Percentiles rank a stretch among this genome's conserved stretches.
Conservation (phyloP, 2,113 vertebrate genomes). For the Saccopteryx bilineata region DNA sequence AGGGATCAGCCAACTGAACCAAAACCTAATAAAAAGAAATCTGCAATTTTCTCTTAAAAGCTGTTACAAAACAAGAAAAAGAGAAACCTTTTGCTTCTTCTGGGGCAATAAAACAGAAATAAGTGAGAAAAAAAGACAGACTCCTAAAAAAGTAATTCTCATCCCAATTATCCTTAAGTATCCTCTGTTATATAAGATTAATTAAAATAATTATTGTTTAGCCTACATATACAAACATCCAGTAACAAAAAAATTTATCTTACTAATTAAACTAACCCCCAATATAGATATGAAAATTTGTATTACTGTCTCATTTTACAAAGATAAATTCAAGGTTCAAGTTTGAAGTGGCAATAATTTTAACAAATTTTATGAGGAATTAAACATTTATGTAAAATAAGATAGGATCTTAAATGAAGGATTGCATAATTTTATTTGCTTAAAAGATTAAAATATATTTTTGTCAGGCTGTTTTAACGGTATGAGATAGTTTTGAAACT, state of each 20-base stretch:
- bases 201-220: constrained; percentile 1
- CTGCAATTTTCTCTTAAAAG: constrained; percentile 53
- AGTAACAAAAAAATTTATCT: background rate
- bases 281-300: background rate
- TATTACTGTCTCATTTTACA: constrained; percentile 36
- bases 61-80: constrained; percentile 51
- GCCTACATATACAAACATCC: background rate
- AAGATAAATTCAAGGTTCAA: constrained; percentile 11
- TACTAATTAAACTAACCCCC: background rate
- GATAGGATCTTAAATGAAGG: background rate
- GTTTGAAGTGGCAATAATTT: background rate
- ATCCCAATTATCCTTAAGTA: background rate
- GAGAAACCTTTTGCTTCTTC: constrained; percentile 3
- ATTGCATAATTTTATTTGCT: background rate
- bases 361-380: constrained; percentile 18
- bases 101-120: constrained; percentile 63
- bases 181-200: constrained; percentile 5
- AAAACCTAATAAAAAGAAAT: constrained; percentile 67
- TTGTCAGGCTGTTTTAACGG: background rate
- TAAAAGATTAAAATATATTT: constrained; percentile 29
- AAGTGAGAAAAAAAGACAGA: constrained; percentile 1
- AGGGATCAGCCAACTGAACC: constrained; percentile 41
- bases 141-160: constrained; percentile 41
- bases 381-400: constrained; percentile 11
- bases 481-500: constrained; percentile 1